Percentiles rank a stretch among this genome's conserved stretches.
These are phyloP conservation scores for Reticulitermes speratus DNA, from an alignment of 1,140 invertebrate species.

Conservation along the genomic window DNA sequence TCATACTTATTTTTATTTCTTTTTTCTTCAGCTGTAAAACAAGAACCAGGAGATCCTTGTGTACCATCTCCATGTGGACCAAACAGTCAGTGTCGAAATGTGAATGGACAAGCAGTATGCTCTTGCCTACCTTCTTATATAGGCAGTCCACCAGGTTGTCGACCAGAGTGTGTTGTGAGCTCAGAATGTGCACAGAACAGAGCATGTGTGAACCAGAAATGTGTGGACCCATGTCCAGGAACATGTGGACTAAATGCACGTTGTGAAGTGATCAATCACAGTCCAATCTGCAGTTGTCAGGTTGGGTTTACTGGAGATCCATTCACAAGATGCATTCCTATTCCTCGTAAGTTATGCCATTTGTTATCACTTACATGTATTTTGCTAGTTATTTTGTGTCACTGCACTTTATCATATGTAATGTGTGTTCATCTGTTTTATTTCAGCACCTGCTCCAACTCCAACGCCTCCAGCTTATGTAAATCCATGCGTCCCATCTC, in stretches of 20 bases:
- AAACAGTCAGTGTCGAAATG: slow-evolving; percentile 43
- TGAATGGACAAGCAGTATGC: slow-evolving; percentile 56
- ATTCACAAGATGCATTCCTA: slow-evolving; percentile 51
- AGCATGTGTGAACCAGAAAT: slow-evolving; percentile 53
- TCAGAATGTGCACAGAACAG: slow-evolving; percentile 53
- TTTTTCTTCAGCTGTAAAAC: slow-evolving; percentile 41
- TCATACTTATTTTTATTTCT: slow-evolving; percentile 38
- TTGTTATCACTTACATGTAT: not conserved
- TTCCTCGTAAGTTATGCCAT: slow-evolving; percentile 46
- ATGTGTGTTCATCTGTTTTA: slow-evolving; percentile 32
- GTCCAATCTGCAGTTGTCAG: slow-evolving; percentile 53
- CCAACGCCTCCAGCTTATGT: slow-evolving; percentile 39
- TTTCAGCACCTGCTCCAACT: slow-evolving; percentile 42
- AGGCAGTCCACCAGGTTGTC: slow-evolving; percentile 64
- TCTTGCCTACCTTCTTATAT: slow-evolving; percentile 70
- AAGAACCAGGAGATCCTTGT: slow-evolving; percentile 40
- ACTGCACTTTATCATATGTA: not conserved
- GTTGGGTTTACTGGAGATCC: slow-evolving; percentile 53
- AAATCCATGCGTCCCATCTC: slow-evolving; percentile 66
- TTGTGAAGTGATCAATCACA: slow-evolving; percentile 55
- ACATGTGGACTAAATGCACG: slow-evolving; percentile 56
- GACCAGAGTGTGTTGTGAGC: slow-evolving; percentile 58
- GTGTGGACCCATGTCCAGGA: slow-evolving; percentile 56
- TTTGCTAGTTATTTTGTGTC: not conserved
- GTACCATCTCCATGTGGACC: slow-evolving; percentile 45